Evolutionary conservation across 2,888 invertebrate genomes (phyloP), one percentile per base, ranked within the genome.

Genomic region (Galerucella nymphaeae): DNA sequence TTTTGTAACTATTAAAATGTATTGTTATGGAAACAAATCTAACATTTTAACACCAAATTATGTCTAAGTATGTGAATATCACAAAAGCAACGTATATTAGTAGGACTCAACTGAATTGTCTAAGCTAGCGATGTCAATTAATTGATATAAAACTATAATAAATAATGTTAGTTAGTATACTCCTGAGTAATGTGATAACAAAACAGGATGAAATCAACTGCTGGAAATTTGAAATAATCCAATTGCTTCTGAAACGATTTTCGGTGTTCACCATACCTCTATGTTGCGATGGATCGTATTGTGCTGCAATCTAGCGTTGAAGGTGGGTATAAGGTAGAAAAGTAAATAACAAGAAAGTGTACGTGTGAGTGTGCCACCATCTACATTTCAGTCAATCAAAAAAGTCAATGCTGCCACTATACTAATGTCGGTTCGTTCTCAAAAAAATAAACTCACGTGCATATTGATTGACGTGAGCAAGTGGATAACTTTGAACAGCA

Each of bases 1-100:
- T 68, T 68, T 68, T 68, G 30, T 38, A 9, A 18, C 45, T 68
- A 66, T 55, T 53, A 13, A 66, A 55, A 42, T 57, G 45, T 48
- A 63, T 63, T 57, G 50, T 64, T 38, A 50, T 38, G 45, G 48
- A 38, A 20, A 30, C 18, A 20, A 57, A 55, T 55, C 38, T 23
- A 20, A 65, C 18, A 42, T 62, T 16, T 62, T 18, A 62, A 62
- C 18, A 8, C 10, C 42, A 20, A 42, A 16, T 9, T 42, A 62
- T 62, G 14, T 55, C 11, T 18, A 55, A 18, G 55, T 10, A 55
- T n/a, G n/a, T n/a, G n/a, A 55, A 16, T 16, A 55, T 55, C 18
- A 62, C 62, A 38, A 38, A 62, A 18, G 20, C 42, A 45, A 14
- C 11, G 41, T 14, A 57, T 38, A 20, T 66, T 55, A 41, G 6